Base-by-base conservation (phyloP, 1,140 invertebrate genomes). In the Drosophila novamexicana region DNA sequence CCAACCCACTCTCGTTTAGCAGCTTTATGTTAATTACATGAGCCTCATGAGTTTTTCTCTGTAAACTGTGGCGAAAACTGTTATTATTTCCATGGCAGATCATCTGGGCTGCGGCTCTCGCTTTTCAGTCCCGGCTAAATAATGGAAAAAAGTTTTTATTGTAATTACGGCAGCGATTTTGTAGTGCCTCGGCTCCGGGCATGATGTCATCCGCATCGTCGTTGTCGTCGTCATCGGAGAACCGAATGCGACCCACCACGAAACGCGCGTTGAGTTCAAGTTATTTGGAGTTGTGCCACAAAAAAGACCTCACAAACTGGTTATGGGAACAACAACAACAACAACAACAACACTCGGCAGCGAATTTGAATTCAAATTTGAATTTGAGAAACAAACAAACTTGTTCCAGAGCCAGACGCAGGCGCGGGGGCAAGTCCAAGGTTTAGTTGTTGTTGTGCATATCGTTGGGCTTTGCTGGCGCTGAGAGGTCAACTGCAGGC, bases 141-240 rank as follows among this genome's bases (percentile, higher is more conserved):
- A 52, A 72, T 47, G 68, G 68, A 81, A 64, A 85, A 81, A 76
- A 62, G 67, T 59, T 49, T 70, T 88, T 86, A 86, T 86, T 86
- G 63, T 86, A 86, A 83, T 88, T 88, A 76, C 83, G 72, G 66
- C 77, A 79, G 67, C 82, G 76, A 73, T 85, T 81, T 85, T 81
- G 86, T 70, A 84, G 73, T 85, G 69, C 49, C 70, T 42, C 58
- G 57, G 50, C 49, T 61, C 57, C 54, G 42, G 37, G 65, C 22
- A 68, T 86, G 83, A 86, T 86, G 83, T 86, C 84, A 86, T 88
- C 79, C 63, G 18, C 65, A 32, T 45, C 71, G 54, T 40, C 65
- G 36, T 44, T 67, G 57, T 36, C 76, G 54, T 22, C 54, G 45
- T 29, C 68, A 18, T 47, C 56, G 36, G 42, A 57, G 72, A 73